These are phyloP conservation scores for Cephus pulcher DNA, from an alignment of 2,888 invertebrate genomes.

Conservation along the genomic window DNA sequence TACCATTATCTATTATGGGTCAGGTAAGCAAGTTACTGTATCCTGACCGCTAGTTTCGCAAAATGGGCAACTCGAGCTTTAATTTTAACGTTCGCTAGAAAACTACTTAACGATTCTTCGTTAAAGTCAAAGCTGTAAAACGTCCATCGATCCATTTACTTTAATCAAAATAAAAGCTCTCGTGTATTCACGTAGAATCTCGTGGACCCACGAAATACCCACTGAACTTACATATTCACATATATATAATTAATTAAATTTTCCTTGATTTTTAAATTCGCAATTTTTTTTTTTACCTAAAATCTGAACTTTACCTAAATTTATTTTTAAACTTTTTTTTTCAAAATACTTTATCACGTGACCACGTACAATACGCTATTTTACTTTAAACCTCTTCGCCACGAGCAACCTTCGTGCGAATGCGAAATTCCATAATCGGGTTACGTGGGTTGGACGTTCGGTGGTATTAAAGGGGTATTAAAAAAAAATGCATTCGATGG, in stretches of 20 bases:
- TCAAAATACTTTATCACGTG: background rate
- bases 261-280: too few relatives aligned
- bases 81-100: conserved; percentile 5
- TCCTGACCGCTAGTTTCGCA: conserved; percentile 29
- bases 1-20: conserved; percentile 39
- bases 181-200: background rate
- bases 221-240: background rate
- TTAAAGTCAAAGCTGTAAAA: conserved; percentile 4
- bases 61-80: conserved; percentile 20
- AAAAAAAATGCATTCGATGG: background rate
- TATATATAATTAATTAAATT: background rate
- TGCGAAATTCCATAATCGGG: background rate
- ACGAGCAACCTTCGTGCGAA: background rate
- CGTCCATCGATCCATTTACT: background rate
- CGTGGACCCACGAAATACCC: background rate
- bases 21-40: conserved; percentile 32
- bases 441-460: background rate
- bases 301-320: background rate
- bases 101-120: conserved; percentile 9
- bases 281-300: too few relatives aligned
- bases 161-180: background rate
- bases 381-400: background rate
- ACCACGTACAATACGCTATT: too few relatives aligned
- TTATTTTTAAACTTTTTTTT: too few relatives aligned
- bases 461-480: background rate